phyloP scores from a whole-genome alignment of 2,797 vertebrate species.

The Acipenser transmontanus region DNA sequence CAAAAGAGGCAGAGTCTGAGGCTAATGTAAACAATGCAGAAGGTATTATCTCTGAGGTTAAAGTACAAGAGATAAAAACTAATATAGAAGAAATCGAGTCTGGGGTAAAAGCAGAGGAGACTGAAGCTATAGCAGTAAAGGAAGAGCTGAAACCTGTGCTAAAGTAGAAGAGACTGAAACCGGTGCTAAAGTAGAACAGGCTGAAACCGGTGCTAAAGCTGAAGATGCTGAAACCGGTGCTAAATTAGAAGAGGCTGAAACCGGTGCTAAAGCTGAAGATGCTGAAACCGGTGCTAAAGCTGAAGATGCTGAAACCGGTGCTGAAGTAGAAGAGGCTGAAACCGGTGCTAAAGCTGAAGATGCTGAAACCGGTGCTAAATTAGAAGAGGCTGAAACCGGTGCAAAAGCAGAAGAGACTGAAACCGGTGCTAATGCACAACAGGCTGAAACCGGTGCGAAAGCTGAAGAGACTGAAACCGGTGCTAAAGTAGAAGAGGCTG shows the following conservation, averaged over 20 bases:
- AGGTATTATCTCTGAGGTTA: too few species aligned
- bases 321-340: slow-evolving; percentile 11
- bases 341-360: too few species aligned
- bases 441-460: slow-evolving; percentile 16
- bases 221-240: not conserved
- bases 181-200: not conserved
- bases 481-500: slow-evolving; percentile 28
- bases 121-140: not conserved
- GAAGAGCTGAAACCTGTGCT: not conserved
- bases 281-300: slow-evolving; percentile 1
- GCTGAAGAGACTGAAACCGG: slow-evolving; percentile 28
- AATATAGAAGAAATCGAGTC: too few species aligned
- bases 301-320: slow-evolving; percentile 19
- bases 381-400: slow-evolving; percentile 1
- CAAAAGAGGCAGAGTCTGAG: not conserved
- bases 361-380: not conserved
- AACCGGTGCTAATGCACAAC: slow-evolving; percentile 7
- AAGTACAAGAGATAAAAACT: too few species aligned
- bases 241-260: slow-evolving; percentile 1
- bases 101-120: too few species aligned
- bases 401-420: not conserved
- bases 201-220: not conserved
- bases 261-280: too few species aligned
- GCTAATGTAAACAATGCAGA: too few species aligned
- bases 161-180: not conserved